Conservation (phyloP, 2,113 vertebrate species). For the Cygnus buccinator region DNA sequence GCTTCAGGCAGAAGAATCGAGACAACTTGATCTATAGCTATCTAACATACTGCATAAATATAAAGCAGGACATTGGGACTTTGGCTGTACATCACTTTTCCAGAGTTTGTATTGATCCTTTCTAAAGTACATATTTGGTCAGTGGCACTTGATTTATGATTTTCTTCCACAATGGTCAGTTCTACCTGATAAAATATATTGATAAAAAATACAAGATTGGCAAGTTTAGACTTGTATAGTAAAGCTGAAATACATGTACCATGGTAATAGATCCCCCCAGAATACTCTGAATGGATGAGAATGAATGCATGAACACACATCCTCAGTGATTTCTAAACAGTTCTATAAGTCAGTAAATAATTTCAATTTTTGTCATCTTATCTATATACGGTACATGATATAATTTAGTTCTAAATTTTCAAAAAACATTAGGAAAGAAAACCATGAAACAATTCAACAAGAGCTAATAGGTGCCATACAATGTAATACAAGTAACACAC, state of each 20-base stretch:
- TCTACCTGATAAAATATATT: accelerated
- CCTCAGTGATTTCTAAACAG: not conserved
- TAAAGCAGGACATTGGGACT: accelerated
- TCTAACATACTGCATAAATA: not conserved
- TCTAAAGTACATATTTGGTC: not conserved
- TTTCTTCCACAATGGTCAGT: not conserved
- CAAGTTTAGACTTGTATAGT: not conserved
- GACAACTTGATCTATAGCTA: not conserved
- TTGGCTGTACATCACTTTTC: not conserved
- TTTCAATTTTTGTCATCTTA: not conserved
- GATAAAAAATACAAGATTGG: not conserved
- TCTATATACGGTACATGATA: accelerated
- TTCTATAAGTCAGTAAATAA: not conserved
- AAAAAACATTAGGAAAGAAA: not conserved
- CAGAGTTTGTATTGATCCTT: not conserved
- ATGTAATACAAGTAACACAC: accelerated
- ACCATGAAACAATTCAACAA: not conserved
- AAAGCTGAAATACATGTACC: accelerated
- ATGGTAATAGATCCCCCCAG: accelerated
- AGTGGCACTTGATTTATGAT: not conserved
- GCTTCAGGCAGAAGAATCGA: not conserved
- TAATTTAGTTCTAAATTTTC: not conserved
- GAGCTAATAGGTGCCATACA: not conserved
- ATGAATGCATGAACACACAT: accelerated
- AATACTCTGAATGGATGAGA: not conserved